phyloP scores from a whole-genome alignment of 2,797 vertebrate species.

The Pelobates cultripes region DNA sequence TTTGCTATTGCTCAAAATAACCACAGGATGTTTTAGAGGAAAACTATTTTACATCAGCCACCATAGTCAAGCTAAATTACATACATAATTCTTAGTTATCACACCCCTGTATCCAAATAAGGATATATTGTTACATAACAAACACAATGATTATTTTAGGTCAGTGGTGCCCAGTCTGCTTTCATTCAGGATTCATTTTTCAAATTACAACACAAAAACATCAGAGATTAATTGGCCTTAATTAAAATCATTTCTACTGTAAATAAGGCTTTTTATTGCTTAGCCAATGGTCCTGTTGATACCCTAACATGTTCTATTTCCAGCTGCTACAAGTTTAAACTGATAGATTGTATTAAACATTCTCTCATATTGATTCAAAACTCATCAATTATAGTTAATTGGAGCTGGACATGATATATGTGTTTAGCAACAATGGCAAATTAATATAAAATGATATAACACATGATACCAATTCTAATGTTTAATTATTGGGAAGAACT shows the following conservation, averaged over 20 bases:
- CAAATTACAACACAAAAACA: not conserved
- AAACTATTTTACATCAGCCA: conserved; percentile 29
- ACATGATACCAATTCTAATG: not conserved
- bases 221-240: not conserved
- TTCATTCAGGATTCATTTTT: not conserved
- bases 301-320: no score
- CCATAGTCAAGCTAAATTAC: conserved; percentile 63
- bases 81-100: conserved; percentile 35
- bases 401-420: not conserved
- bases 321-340: no score
- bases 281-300: no score
- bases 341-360: no score
- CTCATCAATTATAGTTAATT: no score
- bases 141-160: not conserved
- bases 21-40: not conserved
- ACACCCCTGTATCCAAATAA: conserved; percentile 53
- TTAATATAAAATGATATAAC: not conserved
- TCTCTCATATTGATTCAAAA: no score
- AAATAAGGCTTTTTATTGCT: conserved; percentile 16
- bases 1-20: not conserved
- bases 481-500: not conserved
- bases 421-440: conserved; percentile 15
- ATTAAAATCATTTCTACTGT: not conserved
- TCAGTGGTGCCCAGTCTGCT: conserved; percentile 19
- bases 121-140: conserved; percentile 43